These are phyloP conservation scores for Acronicta leporina DNA, from an alignment of 2,888 invertebrate genomes.

Conservation along the genomic window DNA sequence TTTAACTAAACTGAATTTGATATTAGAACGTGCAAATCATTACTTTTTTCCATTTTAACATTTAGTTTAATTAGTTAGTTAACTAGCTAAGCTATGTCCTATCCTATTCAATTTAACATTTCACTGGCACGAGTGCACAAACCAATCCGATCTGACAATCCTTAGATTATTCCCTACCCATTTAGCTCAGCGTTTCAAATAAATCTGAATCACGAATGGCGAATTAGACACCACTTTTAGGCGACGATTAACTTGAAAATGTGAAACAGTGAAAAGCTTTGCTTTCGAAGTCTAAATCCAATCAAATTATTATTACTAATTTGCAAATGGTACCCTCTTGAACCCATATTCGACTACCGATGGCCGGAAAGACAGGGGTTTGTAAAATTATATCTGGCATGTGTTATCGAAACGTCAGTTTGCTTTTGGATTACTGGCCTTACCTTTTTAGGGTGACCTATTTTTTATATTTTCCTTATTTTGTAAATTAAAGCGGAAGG, in stretches of 20 bases:
- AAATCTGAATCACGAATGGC: conserved; percentile 43
- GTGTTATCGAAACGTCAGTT: conserved; percentile 23
- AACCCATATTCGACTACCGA: conserved; percentile 6
- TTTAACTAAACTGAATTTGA: no score
- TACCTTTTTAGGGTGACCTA: conserved; percentile 16
- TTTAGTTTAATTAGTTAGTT: background rate
- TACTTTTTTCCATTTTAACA: background rate
- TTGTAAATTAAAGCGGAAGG: background rate
- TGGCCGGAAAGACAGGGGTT: conserved; percentile 16
- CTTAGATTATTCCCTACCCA: conserved; percentile 35
- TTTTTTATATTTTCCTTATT: conserved; percentile 3
- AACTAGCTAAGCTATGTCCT: no score
- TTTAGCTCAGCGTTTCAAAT: conserved; percentile 28
- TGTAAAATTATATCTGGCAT: conserved; percentile 27
- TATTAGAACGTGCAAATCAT: no score
- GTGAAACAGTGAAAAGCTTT: conserved; percentile 22
- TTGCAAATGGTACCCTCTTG: conserved; percentile 23
- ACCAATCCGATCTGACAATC: conserved; percentile 20
- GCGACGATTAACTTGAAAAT: conserved; percentile 45
- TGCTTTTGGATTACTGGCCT: conserved; percentile 11
- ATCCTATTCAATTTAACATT: no score
- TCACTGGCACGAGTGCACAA: background rate
- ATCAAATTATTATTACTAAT: conserved; percentile 53
- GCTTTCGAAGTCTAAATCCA: conserved; percentile 52
- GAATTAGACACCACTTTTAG: conserved; percentile 47